Evolutionary conservation across 2,888 invertebrate species (phyloP).

Genomic region (Ligdia adustata): DNA sequence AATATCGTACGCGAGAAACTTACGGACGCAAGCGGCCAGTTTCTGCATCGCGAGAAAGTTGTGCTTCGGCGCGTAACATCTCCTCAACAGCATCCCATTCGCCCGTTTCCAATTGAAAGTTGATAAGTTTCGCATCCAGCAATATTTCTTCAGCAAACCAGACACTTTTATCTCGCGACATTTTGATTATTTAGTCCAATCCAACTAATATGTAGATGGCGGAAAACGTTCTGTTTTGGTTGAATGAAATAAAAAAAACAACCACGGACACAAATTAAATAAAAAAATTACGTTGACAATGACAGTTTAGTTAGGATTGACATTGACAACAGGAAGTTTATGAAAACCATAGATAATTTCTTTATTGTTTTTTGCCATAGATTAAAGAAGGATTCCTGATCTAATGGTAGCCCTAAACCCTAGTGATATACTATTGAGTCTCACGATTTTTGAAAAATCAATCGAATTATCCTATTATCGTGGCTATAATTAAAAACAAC

Average conservation of each 20-base stretch:
- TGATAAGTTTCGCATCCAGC: conserved; percentile 78
- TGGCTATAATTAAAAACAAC: too few relatives aligned
- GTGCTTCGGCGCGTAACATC: conserved; percentile 79
- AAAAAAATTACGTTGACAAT: not conserved
- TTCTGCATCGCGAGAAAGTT: conserved; percentile 76
- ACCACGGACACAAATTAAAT: not conserved
- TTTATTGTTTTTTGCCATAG: too few relatives aligned
- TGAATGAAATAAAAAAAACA: not conserved
- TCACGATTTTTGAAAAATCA: too few relatives aligned
- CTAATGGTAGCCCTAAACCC: too few relatives aligned
- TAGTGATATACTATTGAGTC: too few relatives aligned
- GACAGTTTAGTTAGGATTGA: not conserved
- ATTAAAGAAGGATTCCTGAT: too few relatives aligned
- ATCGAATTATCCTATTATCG: too few relatives aligned
- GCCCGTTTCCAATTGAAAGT: conserved; percentile 77
- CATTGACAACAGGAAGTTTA: too few relatives aligned
- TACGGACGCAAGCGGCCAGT: conserved; percentile 79
- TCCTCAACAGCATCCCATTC: conserved; percentile 82
- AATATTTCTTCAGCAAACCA: conserved; percentile 82
- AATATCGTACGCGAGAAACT: conserved; percentile 33
- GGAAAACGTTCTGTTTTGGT: conserved; percentile 1
- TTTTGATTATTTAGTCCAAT: conserved; percentile 37
- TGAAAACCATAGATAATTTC: too few relatives aligned
- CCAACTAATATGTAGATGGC: not conserved
- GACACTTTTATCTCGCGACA: conserved; percentile 82